These are phyloP conservation scores for Hydractinia echinata DNA, from an alignment of 30 jellyfish, hydroid and myxozoan species.

Conservation along the genomic window DNA sequence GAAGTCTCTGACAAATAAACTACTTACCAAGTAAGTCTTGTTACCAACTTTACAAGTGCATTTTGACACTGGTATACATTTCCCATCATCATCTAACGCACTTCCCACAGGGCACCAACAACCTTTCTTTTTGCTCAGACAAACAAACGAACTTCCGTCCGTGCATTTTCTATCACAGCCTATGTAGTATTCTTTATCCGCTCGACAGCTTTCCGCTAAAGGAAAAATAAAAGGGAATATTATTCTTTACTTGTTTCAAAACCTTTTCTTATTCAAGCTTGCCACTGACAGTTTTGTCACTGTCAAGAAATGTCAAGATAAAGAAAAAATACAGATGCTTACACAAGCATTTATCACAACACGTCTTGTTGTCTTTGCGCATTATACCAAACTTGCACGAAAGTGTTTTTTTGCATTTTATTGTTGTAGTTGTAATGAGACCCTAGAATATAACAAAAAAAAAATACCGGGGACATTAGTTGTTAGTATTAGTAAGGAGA, in stretches of 20 bases:
- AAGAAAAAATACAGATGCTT: background rate
- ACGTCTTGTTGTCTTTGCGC: background rate
- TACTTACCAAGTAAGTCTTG: slow-evolving; percentile 28
- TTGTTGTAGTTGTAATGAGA: no score
- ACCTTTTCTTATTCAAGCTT: no score
- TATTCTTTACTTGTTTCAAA: no score
- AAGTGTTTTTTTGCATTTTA: no score
- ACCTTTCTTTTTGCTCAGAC: background rate
- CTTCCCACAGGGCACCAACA: slow-evolving; percentile 33
- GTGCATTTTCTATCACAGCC: slow-evolving; percentile 35
- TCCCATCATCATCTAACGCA: slow-evolving; percentile 9
- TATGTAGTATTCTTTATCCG: background rate
- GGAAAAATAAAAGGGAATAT: background rate
- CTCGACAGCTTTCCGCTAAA: slow-evolving; percentile 20
- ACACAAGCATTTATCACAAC: slow-evolving; percentile 22
- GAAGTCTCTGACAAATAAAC: background rate
- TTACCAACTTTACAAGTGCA: slow-evolving; percentile 14
- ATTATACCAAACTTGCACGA: no score
- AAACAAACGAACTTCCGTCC: slow-evolving; percentile 1
- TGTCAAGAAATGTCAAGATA: background rate
- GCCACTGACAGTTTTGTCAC: no score
- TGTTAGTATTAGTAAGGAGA: no score
- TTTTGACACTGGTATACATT: slow-evolving; percentile 12
- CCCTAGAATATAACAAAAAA: no score
- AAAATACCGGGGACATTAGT: no score